Base-by-base conservation (phyloP, 2,888 invertebrate species). In the Temnothorax unifasciatus region DNA sequence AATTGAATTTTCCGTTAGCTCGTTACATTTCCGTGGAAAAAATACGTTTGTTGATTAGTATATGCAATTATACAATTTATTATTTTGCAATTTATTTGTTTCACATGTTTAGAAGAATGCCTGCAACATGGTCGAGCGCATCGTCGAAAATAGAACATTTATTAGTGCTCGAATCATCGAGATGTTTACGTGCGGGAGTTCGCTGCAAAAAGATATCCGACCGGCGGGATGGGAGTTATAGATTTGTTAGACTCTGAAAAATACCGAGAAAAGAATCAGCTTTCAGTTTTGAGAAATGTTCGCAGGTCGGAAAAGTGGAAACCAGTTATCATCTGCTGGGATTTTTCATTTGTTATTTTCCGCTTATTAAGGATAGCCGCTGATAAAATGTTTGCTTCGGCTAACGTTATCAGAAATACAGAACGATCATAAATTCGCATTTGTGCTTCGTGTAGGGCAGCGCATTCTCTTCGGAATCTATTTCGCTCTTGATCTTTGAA, bases 101-200 rank as follows among this genome's bases (percentile, higher is more conserved):
- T 73, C 25, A 34, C 44, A 11, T n/a, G 18, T 6, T 77, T 1
- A n/a, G 41, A 38, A 73, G 41, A 59, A 81, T 73, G 18, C 21
- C 18, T 59, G 38, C 18, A 73, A 81, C 3, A 18, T 8, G 2
- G 13, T 57, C 34, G 47, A 79, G 71, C 21, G 79, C 18, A 73
- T 41, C 21, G 34, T 59, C 47, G 73, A 79, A 59, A 57, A 79
- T 21, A 57, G 21, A 71, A 81, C 79, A 73, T 81, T 81, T 81
- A 71, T 81, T 81, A 71, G n/a, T 13, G 38, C 8, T 21, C 13
- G 21, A 34, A 25, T 34, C 69, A 79, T 54, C 79, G 57, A 13
- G 79, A 81, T 81, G 79, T 81, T 81, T 81, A 81, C 73, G 79
- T 59, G 73, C 47, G 9, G 79, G 25, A 81, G 73, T 59, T 81